Base-by-base conservation (phyloP, 2,797 vertebrate species). In the Urophycis tenuis region DNA sequence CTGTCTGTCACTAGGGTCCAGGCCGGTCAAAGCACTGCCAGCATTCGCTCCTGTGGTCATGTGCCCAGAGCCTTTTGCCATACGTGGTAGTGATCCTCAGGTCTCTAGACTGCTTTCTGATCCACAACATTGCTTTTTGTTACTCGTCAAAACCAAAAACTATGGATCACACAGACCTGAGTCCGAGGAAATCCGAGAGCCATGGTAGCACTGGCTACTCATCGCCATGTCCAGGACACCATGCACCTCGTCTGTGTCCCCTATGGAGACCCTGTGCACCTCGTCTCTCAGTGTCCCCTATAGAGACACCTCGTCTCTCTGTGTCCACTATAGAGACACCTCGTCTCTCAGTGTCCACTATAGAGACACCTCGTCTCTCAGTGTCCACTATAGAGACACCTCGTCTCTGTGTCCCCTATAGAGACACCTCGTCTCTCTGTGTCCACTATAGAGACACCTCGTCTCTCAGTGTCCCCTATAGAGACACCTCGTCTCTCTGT, bases 31-130 rank as follows among this genome's bases (percentile, higher is more conserved):
- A 71, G 67, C 9, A 71, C 75, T 45, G 17, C 49, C 75, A 76
- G 39, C 33, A 60, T 76, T 15, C 14, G 32, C 49, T 7, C 74
- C 74, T 77, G 80, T 22, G 45, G 45, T 36, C 35, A 49, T 49
- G 45, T 14, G 15, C 45, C 78, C 72, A 35, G 74, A 83, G 72
- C 22, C 29, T 77, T 64, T 73, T 77, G 49, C 74, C 81, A 79
- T 76, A 77, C 83, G 60, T 77, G 83, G 76, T 77, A 78, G 64
- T 82, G 77, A 84, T 78, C 81, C 87, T 88, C 87, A 90, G 87
- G 87, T 67, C n/a, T 83, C 85, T 75, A 74, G 79, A 74, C 36
- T 79, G 69, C 71, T 84, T 75, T 76, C 34, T 32, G 32, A 74
- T 81, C 73, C 25, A 53, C 35, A 5, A 7, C 9, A 29, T 72